A percentile compares a stretch with the other conserved stretches of the same genome.
These are phyloP conservation scores for Vultur gryphus DNA, from an alignment of 2,797 vertebrate species.

Conservation along the genomic window DNA sequence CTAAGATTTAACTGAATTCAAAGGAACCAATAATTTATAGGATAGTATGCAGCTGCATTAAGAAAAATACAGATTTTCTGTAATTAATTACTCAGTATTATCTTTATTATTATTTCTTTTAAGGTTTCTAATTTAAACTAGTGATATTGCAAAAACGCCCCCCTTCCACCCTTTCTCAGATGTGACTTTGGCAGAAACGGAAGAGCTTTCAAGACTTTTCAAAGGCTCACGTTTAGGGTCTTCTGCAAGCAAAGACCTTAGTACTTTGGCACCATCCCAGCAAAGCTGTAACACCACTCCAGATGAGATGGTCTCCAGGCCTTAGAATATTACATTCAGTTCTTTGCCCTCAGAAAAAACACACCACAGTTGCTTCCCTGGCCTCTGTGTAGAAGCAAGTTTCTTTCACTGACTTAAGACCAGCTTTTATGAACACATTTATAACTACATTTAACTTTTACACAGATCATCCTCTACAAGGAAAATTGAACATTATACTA, in stretches of 20 bases:
- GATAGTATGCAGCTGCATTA: neutral
- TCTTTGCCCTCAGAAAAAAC: neutral
- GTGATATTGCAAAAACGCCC: neutral
- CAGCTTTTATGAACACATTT: slow-evolving; percentile 13
- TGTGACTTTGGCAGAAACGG: neutral
- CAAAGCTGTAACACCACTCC: neutral
- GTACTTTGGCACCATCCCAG: neutral
- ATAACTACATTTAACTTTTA: slow-evolving; percentile 22
- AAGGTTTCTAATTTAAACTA: neutral
- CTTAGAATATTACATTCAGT: neutral
- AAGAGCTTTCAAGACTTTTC: neutral
- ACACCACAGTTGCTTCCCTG: neutral
- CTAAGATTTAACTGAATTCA: neutral
- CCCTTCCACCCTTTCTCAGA: neutral
- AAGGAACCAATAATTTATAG: neutral
- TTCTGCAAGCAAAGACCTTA: neutral
- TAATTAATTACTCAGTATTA: neutral
- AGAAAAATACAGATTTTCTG: neutral
- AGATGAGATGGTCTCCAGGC: neutral
- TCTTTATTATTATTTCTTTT: neutral
- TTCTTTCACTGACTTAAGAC: neutral
- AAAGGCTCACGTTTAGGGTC: neutral
- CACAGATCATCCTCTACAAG: slow-evolving; percentile 42
- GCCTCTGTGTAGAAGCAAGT: neutral
- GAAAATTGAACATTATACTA: slow-evolving; percentile 55